phyloP scores from a whole-genome alignment of 2,113 vertebrate genomes.

The Bolborhynchus lineola region DNA sequence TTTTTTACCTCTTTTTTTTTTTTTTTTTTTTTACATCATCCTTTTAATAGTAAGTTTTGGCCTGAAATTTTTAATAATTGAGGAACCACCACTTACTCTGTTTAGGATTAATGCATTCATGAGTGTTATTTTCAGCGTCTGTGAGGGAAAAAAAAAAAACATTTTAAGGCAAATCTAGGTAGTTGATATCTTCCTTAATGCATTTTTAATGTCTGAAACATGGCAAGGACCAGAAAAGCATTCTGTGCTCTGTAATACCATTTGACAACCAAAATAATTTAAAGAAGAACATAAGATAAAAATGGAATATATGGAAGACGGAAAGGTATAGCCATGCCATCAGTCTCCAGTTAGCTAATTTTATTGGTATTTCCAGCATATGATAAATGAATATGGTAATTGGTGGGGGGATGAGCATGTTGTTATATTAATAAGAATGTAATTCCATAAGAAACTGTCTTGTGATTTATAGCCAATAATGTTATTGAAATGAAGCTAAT shows the following conservation, averaged over 20 bases:
- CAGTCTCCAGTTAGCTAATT: neutral
- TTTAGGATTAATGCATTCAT: constrained; percentile 11
- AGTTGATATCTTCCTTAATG: neutral
- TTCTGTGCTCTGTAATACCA: neutral
- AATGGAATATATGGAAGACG: neutral
- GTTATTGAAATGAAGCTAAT: constrained; percentile 46
- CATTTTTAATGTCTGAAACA: constrained; percentile 20
- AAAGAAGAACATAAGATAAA: neutral
- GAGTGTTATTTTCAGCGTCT: neutral
- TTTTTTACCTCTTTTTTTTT: neutral
- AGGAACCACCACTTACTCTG: neutral
- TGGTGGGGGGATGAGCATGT: neutral
- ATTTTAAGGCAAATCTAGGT: neutral
- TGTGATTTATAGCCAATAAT: constrained; percentile 50
- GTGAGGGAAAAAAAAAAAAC: neutral
- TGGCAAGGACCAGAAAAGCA: neutral
- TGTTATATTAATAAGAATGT: constrained; percentile 31
- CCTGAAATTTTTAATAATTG: neutral
- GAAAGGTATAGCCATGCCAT: neutral
- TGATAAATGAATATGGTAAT: neutral
- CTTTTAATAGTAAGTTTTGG: neutral
- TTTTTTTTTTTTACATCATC: neutral
- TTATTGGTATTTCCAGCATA: neutral
- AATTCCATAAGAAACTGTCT: constrained; percentile 11
- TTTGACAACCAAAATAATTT: neutral